phyloP scores from a whole-genome alignment of 2,113 vertebrate genomes.

The Parus major region DNA sequence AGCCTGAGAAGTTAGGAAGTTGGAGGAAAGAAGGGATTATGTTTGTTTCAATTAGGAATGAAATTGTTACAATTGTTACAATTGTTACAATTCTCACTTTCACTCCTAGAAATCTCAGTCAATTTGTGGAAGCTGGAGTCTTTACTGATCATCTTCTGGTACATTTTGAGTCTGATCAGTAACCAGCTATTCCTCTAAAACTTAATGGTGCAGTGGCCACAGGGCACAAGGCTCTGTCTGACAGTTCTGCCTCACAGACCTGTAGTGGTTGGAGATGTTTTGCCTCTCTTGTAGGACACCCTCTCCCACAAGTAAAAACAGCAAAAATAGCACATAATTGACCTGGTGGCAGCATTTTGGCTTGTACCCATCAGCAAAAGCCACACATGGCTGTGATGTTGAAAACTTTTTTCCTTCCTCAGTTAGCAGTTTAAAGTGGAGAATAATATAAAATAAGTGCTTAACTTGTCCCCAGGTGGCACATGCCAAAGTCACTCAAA shows the following conservation, averaged over 20 bases:
- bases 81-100: neutral
- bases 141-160: neutral
- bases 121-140: neutral
- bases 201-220: neutral
- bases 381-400: neutral
- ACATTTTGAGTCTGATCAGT: neutral
- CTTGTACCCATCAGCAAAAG: neutral
- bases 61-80: no score
- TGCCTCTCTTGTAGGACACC: neutral
- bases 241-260: neutral
- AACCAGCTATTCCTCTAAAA: neutral
- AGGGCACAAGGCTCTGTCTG: neutral
- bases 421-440: neutral
- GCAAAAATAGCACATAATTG: neutral
- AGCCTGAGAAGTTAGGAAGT: neutral
- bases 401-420: neutral
- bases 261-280: neutral
- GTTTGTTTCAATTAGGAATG: neutral
- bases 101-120: neutral
- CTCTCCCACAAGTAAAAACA: neutral
- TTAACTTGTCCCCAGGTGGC: neutral
- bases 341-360: neutral
- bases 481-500: neutral
- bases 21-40: neutral
- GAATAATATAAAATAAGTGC: neutral